phyloP scores from a whole-genome alignment of 2,113 vertebrate genomes.

The Alces alces region DNA sequence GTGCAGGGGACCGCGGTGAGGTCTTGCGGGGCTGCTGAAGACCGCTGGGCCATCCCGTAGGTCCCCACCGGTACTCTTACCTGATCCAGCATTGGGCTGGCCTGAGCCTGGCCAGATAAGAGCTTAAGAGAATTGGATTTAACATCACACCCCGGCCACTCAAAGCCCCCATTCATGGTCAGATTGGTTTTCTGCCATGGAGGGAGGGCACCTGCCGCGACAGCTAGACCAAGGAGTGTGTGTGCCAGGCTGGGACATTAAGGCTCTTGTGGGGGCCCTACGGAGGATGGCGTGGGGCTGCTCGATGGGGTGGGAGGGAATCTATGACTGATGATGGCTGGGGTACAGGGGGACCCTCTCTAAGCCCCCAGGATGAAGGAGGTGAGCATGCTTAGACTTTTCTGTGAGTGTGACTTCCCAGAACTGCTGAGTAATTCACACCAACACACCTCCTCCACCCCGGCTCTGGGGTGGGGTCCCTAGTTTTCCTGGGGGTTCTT shows the following conservation, averaged over 20 bases:
- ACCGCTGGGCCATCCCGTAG: not conserved
- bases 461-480: not conserved
- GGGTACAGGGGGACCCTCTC: accelerated
- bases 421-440: not conserved
- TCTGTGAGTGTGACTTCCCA: not conserved
- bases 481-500: not conserved
- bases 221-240: not conserved
- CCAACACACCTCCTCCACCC: not conserved
- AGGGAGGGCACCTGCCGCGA: not conserved
- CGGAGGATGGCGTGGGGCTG: not conserved
- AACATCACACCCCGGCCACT: no score
- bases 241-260: not conserved
- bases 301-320: not conserved
- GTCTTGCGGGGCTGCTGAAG: not conserved
- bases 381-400: not conserved
- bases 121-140: not conserved
- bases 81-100: not conserved
- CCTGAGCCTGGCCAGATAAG: not conserved
- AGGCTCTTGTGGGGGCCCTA: not conserved
- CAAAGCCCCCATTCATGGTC: not conserved
- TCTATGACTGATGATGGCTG: not conserved
- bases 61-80: not conserved
- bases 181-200: not conserved
- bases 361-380: not conserved
- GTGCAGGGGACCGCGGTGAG: not conserved